Conservation (phyloP, 2,888 invertebrate species). For the Sericinus montela region DNA sequence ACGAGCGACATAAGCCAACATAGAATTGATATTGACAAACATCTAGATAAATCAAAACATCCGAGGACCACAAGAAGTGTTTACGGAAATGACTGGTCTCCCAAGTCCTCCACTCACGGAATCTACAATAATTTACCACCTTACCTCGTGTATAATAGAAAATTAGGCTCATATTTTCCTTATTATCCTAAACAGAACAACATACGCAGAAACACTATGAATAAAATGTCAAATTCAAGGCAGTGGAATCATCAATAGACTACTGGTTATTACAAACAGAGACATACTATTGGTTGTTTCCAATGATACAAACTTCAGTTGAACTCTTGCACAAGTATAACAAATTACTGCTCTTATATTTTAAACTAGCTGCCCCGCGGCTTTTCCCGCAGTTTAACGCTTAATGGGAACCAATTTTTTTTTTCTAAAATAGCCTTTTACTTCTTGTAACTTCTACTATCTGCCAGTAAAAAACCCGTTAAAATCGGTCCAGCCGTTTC, state of each 20-base stretch:
- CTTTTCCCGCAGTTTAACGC: too few relatives aligned
- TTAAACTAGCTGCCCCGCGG: too few relatives aligned
- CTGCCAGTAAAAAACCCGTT: too few relatives aligned
- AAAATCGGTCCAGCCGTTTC: too few relatives aligned
- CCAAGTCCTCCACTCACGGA: not conserved
- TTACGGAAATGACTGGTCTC: conserved; percentile 5
- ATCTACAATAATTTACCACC: conserved; percentile 4
- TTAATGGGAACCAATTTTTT: too few relatives aligned
- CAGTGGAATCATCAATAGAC: conserved; percentile 8
- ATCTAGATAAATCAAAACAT: not conserved
- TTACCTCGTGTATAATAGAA: conserved; percentile 14
- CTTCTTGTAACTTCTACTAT: too few relatives aligned
- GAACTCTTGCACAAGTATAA: too few relatives aligned
- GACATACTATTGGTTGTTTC: too few relatives aligned
- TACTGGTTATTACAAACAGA: too few relatives aligned
- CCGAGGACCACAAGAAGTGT: not conserved
- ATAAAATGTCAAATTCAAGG: conserved; percentile 1
- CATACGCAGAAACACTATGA: conserved; percentile 9
- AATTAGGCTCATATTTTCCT: conserved; percentile 15
- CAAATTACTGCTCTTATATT: too few relatives aligned
- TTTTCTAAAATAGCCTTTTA: too few relatives aligned
- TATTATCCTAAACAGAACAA: conserved; percentile 16
- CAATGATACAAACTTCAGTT: too few relatives aligned
- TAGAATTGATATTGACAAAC: not conserved
- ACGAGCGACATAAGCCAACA: not conserved